These are phyloP conservation scores for Bos taurus DNA, from an alignment of 2,113 vertebrate species.

Conservation along the genomic window DNA sequence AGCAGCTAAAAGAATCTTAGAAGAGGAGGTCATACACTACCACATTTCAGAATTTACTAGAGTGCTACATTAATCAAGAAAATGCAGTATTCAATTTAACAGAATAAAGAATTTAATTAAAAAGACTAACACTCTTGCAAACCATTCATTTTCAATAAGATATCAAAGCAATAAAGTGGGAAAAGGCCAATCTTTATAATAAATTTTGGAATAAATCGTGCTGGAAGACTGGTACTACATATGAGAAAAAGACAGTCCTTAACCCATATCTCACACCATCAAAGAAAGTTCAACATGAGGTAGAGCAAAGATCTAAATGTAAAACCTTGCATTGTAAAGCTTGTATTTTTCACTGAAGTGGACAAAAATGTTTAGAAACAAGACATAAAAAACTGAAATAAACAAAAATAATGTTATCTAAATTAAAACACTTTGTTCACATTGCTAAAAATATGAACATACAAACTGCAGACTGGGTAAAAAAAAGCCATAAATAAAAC, in stretches of 20 bases:
- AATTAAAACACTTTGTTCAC: not conserved
- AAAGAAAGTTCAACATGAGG: not conserved
- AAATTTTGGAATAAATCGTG: not conserved
- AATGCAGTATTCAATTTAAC: not conserved
- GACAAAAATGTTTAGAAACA: not conserved
- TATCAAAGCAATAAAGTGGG: not conserved
- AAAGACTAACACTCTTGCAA: not conserved
- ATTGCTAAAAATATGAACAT: not conserved
- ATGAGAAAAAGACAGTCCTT: not conserved
- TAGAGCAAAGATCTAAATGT: not conserved
- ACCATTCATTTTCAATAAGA: not conserved
- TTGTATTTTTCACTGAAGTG: not conserved
- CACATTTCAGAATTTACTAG: not conserved
- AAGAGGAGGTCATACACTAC: not conserved
- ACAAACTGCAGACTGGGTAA: not conserved
- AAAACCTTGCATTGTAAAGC: not conserved
- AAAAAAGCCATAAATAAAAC: not conserved
- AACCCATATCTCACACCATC: not conserved
- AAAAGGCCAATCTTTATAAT: not conserved
- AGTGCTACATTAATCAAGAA: not conserved
- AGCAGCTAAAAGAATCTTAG: not conserved
- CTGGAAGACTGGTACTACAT: not conserved
- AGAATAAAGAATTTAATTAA: not conserved
- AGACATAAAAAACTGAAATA: not conserved
- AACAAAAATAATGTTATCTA: not conserved